Evolutionary conservation across 1,140 invertebrate species (phyloP).

Genomic region (Diprion similis): DNA sequence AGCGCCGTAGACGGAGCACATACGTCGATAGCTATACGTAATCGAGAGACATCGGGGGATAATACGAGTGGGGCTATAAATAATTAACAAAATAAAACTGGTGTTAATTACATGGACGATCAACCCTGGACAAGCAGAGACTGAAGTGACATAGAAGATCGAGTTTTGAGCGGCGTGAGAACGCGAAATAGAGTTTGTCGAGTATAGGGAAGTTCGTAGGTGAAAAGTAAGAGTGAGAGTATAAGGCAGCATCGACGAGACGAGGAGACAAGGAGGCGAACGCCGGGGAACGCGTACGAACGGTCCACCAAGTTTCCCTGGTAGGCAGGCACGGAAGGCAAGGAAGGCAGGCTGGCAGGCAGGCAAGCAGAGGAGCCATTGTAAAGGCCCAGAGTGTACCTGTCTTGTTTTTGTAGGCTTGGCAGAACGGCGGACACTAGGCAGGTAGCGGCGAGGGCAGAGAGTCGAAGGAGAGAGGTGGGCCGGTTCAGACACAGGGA

Average conservation of each 20-base stretch:
- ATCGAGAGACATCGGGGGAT: too few relatives aligned
- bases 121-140: not conserved
- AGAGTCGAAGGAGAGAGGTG: constrained; percentile 35
- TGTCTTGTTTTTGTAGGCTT: constrained; percentile 62
- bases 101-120: not conserved
- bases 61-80: not conserved
- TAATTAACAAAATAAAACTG: not conserved
- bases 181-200: not conserved
- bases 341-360: constrained; percentile 35
- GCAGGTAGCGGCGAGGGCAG: constrained; percentile 37
- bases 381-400: constrained; percentile 59
- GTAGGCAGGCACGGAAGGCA: constrained; percentile 25
- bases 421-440: constrained; percentile 46
- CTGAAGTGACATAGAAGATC: not conserved
- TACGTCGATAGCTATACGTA: not conserved
- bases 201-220: not conserved
- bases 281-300: not conserved
- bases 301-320: constrained; percentile 1
- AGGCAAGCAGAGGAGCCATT: constrained; percentile 56
- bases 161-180: not conserved
- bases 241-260: not conserved
- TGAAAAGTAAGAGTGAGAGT: constrained; percentile 5
- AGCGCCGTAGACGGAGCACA: not conserved
- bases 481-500: constrained; percentile 18
- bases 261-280: not conserved